Evolutionary conservation across 2,888 invertebrate genomes (phyloP).

Genomic region (Gasteruption jaculator): DNA sequence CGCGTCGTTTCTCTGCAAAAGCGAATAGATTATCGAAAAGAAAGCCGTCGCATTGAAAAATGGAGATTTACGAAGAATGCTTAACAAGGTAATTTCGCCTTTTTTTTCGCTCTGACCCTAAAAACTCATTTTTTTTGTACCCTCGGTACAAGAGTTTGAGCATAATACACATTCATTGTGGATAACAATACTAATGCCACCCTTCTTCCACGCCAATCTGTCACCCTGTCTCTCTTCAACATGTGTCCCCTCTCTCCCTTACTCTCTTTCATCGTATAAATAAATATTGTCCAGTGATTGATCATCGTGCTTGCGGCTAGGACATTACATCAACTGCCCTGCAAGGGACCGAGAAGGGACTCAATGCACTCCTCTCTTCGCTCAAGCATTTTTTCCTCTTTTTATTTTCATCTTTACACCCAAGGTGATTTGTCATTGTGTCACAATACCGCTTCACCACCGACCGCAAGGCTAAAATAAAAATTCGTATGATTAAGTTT

Average conservation of each 20-base stretch:
- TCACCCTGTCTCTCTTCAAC: too few species aligned
- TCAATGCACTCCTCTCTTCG: slow-evolving; percentile 10
- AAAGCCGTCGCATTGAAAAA: too few species aligned
- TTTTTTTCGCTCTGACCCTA: not conserved
- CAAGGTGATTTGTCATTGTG: slow-evolving; percentile 41
- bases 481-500: too few species aligned
- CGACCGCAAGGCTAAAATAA: slow-evolving; percentile 29
- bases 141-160: not conserved
- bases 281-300: slow-evolving; percentile 46
- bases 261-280: slow-evolving; percentile 36
- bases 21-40: too few species aligned
- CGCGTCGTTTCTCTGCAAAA: too few species aligned
- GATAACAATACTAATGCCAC: slow-evolving; percentile 26
- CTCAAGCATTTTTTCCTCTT: slow-evolving; percentile 18
- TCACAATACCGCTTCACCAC: slow-evolving; percentile 30
- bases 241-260: slow-evolving; percentile 24
- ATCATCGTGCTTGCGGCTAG: slow-evolving; percentile 32
- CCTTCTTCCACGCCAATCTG: slow-evolving; percentile 16
- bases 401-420: slow-evolving; percentile 30
- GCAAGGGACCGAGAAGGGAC: slow-evolving; percentile 13
- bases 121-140: not conserved
- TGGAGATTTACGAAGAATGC: too few species aligned
- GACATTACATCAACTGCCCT: slow-evolving; percentile 34
- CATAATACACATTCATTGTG: too few species aligned
- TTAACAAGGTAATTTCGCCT: too few species aligned